A percentile compares a stretch with the other conserved stretches of the same genome.
Conservation (phyloP, 2,888 invertebrate species). For the Melieria omissa region DNA sequence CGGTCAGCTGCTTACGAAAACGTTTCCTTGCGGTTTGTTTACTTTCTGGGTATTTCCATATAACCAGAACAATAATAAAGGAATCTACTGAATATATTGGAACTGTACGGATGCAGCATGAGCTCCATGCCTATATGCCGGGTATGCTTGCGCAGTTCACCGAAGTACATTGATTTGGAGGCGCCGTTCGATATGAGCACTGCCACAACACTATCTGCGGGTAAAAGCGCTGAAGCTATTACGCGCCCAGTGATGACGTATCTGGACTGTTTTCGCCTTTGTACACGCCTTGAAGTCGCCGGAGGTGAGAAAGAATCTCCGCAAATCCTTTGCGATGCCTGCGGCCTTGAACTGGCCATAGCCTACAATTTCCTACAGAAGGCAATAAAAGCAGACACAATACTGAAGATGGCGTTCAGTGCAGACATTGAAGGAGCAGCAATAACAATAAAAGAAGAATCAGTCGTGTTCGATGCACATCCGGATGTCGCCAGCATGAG, state of each 20-base stretch:
- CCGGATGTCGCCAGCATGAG: too few relatives aligned
- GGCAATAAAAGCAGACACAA: conserved; percentile 43
- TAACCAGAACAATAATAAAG: too few relatives aligned
- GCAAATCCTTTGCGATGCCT: conserved; percentile 46
- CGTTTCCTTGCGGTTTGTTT: too few relatives aligned
- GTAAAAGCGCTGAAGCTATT: neutral
- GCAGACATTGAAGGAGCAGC: neutral
- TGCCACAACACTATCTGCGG: neutral
- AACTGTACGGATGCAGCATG: neutral
- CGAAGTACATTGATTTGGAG: conserved; percentile 49
- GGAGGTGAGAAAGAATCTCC: conserved; percentile 38
- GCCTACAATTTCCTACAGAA: conserved; percentile 49
- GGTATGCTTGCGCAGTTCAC: conserved; percentile 48
- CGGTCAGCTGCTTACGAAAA: too few relatives aligned
- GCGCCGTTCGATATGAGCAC: conserved; percentile 42
- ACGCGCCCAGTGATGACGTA: conserved; percentile 38
- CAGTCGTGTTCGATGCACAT: neutral
- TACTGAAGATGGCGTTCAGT: conserved; percentile 36
- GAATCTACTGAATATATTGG: neutral
- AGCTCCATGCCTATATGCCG: conserved; percentile 45
- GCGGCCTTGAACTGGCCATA: conserved; percentile 45
- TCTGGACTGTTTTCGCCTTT: conserved; percentile 49
- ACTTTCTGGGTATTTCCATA: too few relatives aligned
- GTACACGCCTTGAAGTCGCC: conserved; percentile 45
- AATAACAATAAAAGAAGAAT: too few relatives aligned